phyloP scores from a whole-genome alignment of 2,888 invertebrate genomes.

The Callinectes sapidus region DNA sequence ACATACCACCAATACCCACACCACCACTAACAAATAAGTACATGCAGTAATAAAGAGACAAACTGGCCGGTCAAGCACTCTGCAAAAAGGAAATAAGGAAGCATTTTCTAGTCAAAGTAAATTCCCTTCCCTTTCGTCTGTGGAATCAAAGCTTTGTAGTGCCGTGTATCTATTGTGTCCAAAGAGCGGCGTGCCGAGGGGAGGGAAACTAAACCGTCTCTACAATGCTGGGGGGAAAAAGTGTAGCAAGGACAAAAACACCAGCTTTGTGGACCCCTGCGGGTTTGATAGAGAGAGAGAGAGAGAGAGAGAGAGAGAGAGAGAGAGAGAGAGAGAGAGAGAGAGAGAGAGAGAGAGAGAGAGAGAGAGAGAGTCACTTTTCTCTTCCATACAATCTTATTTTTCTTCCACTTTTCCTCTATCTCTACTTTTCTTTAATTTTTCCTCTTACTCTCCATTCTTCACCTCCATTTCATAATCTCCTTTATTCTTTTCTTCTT shows the following conservation, averaged over 20 bases:
- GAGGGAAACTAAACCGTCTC: not conserved
- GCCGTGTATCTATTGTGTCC: constrained; percentile 5
- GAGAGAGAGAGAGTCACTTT: not conserved
- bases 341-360: not conserved
- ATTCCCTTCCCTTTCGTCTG: not conserved
- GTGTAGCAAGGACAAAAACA: not conserved
- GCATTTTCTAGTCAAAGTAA: not conserved
- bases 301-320: not conserved
- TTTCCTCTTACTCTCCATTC: not conserved
- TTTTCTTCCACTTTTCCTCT: not conserved
- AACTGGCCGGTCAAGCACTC: not conserved
- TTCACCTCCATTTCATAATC: not conserved
- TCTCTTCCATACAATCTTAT: not conserved
- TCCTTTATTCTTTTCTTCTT: not conserved
- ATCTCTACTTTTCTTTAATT: not conserved
- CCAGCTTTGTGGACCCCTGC: not conserved
- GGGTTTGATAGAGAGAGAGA: not conserved
- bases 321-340: not conserved
- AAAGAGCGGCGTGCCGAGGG: not conserved
- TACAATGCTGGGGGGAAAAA: not conserved
- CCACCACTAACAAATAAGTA: not conserved
- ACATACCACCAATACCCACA: not conserved
- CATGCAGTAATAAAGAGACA: not conserved
- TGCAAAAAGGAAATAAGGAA: not conserved
- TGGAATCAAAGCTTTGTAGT: constrained; percentile 2